Conservation (phyloP, 2,888 invertebrate species). For the Drosophila colorata region DNA sequence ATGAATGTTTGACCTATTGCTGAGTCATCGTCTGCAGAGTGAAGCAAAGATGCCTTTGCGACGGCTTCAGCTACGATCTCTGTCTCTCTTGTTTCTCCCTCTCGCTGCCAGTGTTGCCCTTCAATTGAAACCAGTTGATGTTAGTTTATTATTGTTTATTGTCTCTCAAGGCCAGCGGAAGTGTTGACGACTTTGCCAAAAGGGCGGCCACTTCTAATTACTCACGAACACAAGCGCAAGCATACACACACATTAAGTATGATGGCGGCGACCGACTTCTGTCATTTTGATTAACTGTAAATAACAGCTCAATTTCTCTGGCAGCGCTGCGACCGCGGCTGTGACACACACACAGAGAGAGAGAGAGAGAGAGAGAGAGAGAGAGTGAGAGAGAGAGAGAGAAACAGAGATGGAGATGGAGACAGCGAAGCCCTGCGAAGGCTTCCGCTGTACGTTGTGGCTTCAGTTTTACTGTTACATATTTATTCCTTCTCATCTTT, state of each 20-base stretch:
- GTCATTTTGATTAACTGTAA: constrained; percentile 73
- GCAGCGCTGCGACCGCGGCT: constrained; percentile 31
- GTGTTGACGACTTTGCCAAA: constrained; percentile 41
- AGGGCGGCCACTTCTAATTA: constrained; percentile 54
- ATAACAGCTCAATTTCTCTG: constrained; percentile 58
- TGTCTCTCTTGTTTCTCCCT: not conserved
- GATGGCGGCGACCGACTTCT: constrained; percentile 55
- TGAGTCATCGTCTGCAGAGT: constrained; percentile 25
- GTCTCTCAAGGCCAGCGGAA: constrained; percentile 83
- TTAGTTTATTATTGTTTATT: constrained; percentile 71
- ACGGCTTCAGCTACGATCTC: not conserved
- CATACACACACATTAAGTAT: constrained; percentile 1
- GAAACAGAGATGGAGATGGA: not conserved
- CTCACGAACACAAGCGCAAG: constrained; percentile 14
- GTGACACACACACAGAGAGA: not conserved
- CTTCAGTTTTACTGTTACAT: constrained; percentile 62
- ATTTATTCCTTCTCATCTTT: constrained; percentile 15
- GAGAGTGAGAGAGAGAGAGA: not conserved
- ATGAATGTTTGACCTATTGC: constrained; percentile 8
- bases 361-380: constrained; percentile 21
- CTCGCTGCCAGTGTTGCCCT: constrained; percentile 11
- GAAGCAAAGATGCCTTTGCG: not conserved
- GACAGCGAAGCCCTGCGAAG: constrained; percentile 50
- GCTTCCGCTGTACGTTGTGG: constrained; percentile 49
- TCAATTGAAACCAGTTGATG: constrained; percentile 58